Percentiles rank a stretch among this genome's conserved stretches.
phyloP scores from a whole-genome alignment of 2,888 invertebrate species.

The Agrilus biguttatus region DNA sequence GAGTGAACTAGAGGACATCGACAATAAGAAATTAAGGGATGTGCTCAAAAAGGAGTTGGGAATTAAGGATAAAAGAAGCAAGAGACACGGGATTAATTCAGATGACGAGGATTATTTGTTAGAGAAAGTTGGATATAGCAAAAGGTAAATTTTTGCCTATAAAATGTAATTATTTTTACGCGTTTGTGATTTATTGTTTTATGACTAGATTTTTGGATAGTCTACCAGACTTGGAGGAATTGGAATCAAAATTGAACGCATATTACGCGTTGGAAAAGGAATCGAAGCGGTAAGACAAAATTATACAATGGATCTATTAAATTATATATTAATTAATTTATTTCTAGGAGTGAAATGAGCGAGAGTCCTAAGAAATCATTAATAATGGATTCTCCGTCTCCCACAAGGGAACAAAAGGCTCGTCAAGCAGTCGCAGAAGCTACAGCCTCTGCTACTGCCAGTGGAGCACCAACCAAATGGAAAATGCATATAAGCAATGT shows the following conservation, averaged over 20 bases:
- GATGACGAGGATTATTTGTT: constrained; percentile 35
- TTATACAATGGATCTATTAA: not conserved
- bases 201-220: constrained; percentile 43
- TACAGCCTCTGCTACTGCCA: constrained; percentile 34
- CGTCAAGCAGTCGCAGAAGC: constrained; percentile 35
- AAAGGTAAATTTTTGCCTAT: constrained; percentile 18
- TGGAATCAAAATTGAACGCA: constrained; percentile 62
- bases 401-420: constrained; percentile 32
- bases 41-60: constrained; percentile 46
- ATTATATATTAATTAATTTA: not conserved
- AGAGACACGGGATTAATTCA: constrained; percentile 23
- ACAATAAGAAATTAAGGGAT: constrained; percentile 49
- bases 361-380: constrained; percentile 21
- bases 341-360: constrained; percentile 21
- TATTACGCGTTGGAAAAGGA: constrained; percentile 67
- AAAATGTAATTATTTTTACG: no score
- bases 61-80: constrained; percentile 26
- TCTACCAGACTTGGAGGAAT: constrained; percentile 59
- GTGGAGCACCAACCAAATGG: constrained; percentile 44
- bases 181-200: not conserved
- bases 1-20: constrained; percentile 47
- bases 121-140: constrained; percentile 30
- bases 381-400: constrained; percentile 29
- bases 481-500: constrained; percentile 54
- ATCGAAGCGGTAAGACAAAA: constrained; percentile 35